Conservation (phyloP, 2,888 invertebrate genomes). For the Meteorus cinctellus region DNA sequence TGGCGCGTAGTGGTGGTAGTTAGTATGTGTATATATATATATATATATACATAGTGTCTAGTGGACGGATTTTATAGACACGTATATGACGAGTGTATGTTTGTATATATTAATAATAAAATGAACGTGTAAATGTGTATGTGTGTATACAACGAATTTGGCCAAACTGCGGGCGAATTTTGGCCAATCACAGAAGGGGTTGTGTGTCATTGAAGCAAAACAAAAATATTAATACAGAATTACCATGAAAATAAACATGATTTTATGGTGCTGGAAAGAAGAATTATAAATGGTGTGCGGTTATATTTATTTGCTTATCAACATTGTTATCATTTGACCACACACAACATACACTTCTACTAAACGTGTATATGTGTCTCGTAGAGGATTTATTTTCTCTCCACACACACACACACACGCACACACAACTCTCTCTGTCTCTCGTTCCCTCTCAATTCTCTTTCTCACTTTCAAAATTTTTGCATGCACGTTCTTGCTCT, state of each 20-base stretch:
- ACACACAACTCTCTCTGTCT: too few species aligned
- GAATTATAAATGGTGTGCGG: not conserved
- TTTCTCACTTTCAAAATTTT: conserved; percentile 6
- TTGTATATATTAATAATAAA: not conserved
- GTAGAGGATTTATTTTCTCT: conserved; percentile 3
- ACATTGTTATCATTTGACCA: conserved; percentile 9
- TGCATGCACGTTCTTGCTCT: not conserved
- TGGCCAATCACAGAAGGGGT: too few species aligned
- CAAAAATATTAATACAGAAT: not conserved
- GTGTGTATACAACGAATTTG: conserved; percentile 4
- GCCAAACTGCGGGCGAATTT: too few species aligned
- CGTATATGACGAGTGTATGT: not conserved
- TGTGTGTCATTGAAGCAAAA: conserved; percentile 11
- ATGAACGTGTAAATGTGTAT: not conserved
- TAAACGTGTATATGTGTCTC: not conserved
- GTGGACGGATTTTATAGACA: conserved; percentile 13
- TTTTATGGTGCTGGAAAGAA: not conserved
- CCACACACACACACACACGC: not conserved
- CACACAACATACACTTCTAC: not conserved
- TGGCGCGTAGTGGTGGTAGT: conserved; percentile 12
- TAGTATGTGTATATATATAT: not conserved
- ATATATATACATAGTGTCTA: not conserved
- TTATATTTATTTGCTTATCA: conserved; percentile 13
- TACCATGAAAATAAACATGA: not conserved
- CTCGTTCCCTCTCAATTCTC: not conserved